phyloP scores from a whole-genome alignment of 2,888 invertebrate genomes.

The Drosophila flavopinicola region DNA sequence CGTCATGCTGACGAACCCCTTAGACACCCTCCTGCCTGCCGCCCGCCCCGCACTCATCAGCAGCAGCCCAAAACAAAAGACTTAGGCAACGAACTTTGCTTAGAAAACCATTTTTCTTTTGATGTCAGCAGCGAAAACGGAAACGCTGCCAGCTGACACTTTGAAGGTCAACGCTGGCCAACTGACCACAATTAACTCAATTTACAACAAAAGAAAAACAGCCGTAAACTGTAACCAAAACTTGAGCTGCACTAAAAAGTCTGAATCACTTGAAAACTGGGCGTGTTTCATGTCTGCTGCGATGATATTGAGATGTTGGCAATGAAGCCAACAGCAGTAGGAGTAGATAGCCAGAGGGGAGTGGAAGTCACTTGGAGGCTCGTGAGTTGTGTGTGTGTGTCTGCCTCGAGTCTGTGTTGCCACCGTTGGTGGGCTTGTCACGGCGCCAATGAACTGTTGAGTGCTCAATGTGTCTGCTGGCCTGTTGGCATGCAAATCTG shows the following conservation, averaged over 20 bases:
- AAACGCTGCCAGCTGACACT: conserved; percentile 44
- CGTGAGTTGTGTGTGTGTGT: conserved; percentile 40
- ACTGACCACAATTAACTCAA: conserved; percentile 48
- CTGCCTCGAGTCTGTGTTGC: conserved; percentile 38
- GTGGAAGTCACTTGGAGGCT: conserved; percentile 28
- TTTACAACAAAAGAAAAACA: too few relatives aligned
- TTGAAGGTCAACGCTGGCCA: conserved; percentile 51
- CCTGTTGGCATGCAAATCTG: conserved; percentile 28
- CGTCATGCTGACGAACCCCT: conserved; percentile 55
- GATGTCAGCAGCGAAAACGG: conserved; percentile 32
- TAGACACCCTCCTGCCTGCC: not conserved
- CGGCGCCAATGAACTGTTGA: conserved; percentile 63
- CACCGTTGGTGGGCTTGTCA: conserved; percentile 68
- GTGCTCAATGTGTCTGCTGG: too few relatives aligned
- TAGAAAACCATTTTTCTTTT: conserved; percentile 43
- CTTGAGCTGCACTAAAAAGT: conserved; percentile 23
- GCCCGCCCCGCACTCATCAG: conserved; percentile 13
- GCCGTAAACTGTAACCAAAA: too few relatives aligned
- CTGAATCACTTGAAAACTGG: conserved; percentile 45
- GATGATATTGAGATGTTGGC: conserved; percentile 42
- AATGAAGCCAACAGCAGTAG: not conserved
- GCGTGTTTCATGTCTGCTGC: conserved; percentile 37
- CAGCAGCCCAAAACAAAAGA: conserved; percentile 67
- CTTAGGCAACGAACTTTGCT: conserved; percentile 72
- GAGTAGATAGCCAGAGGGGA: not conserved